phyloP scores from a whole-genome alignment of 2,888 invertebrate species.

The Dryobota labecula region DNA sequence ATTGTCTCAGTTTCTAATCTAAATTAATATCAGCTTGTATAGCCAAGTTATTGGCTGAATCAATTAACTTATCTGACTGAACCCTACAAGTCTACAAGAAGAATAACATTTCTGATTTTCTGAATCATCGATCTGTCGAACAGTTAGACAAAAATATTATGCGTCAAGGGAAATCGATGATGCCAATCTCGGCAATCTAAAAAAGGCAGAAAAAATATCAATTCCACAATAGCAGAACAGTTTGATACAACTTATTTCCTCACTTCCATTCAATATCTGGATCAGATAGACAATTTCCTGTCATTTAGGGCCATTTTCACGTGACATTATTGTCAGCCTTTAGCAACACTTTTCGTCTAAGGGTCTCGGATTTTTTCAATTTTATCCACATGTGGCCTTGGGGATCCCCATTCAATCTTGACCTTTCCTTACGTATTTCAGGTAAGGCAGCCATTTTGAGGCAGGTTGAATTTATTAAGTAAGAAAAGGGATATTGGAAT shows the following conservation, averaged over 20 bases:
- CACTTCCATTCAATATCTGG: conserved; percentile 48
- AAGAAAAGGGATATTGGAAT: conserved; percentile 50
- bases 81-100: not conserved
- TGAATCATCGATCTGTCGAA: not conserved
- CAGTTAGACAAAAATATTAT: not conserved
- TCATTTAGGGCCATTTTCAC: conserved; percentile 42
- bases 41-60: too few species aligned
- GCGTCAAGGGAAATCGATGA: not conserved
- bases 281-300: conserved; percentile 60
- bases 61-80: not conserved
- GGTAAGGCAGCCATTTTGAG: conserved; percentile 33
- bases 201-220: not conserved
- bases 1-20: too few species aligned
- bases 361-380: conserved; percentile 44
- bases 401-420: conserved; percentile 50
- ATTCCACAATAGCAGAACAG: conserved; percentile 24
- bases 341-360: conserved; percentile 35
- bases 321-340: conserved; percentile 45
- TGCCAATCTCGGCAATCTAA: conserved; percentile 1
- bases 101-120: not conserved
- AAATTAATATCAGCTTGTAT: too few species aligned
- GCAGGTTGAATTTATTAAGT: conserved; percentile 44
- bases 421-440: conserved; percentile 43
- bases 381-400: conserved; percentile 50
- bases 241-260: conserved; percentile 44